Base-by-base conservation (phyloP, 2,113 vertebrate genomes). In the Podocnemis expansa region DNA sequence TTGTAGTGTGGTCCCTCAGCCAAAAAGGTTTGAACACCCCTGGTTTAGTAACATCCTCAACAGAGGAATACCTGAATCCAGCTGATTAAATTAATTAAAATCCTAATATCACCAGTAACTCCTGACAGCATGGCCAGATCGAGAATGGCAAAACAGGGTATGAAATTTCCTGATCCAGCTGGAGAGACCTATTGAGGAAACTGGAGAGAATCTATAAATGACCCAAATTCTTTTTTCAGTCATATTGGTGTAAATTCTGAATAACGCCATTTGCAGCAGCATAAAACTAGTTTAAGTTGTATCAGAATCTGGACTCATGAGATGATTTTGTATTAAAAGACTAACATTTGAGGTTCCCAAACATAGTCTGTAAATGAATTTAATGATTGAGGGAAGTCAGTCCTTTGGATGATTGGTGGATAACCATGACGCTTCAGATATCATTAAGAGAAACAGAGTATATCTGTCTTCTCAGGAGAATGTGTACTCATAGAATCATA, bases 361-460 rank as follows among this genome's bases (percentile, higher is more conserved):
- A 25, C 16, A 43, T 75, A 43, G 43, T 14, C 55, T 47, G 3
- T 87, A 70, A 89, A 56, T 91, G 81, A 14, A n/a, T 63, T 84
- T 78, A 91, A 88, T 54, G 49, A 29, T 92, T 94, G 89, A 56
- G 52, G 29, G 82, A 95, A 19, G 80, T 81, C 92, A 94, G 58
- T 91, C 0, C 45, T 91, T 93, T 93, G 84, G 93, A 70, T 85
- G 56, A 87, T 38, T 6, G 34, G 0, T 52, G 89, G 29, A 0
- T 56, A 90, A 7, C 12, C 27, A 91, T 55, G 75, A 60, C 38
- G 22, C 2, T 87, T 83, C 11, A n/a, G 19, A 75, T 88, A 87
- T 11, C 54, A 5, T 91, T 84, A 8, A 88, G 29, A 91, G 55
- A 47, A 14, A 24, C 92, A 79, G 91, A 82, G 85, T 45, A 17